Evolutionary conservation across 2,888 invertebrate species (phyloP), one percentile per base, ranked within the genome.

Genomic region (Horisme vitalbata): DNA sequence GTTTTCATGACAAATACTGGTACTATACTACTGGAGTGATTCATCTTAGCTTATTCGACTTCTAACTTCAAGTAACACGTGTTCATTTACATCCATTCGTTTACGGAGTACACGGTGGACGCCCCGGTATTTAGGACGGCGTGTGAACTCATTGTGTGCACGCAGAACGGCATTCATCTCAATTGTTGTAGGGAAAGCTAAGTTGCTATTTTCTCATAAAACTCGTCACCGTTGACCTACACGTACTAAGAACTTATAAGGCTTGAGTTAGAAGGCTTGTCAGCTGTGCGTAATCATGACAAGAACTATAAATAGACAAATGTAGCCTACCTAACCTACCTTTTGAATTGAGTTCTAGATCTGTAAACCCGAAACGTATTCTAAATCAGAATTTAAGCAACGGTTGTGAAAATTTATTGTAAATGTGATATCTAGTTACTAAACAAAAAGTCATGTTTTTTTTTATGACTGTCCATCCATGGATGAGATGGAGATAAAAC

Each of bases 101-200:
- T 59, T 66, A 33, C 20, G 35, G 9, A 15, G 52, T 69, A 68
- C 64, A 68, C 70, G 69, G 67, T 67, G 62, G 57, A 67, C 60
- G 65, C 56, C 45, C 56, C 38, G 71, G 69, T 75, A 76, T 81
- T 73, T 71, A 58, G 73, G 67, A 63, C 76, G 60, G 10, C 34
- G 36, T 38, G 21, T 48, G 57, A 47, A 53, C 54, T 61, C 64
- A 60, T 64, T 68, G 61, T 59, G 55, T 53, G 47, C 55, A 38
- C 32, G 34, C 32, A 27, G 21, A 26, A 32, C 50, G 46, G 52
- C 49, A 46, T 52, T 55, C 55, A 55, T 43, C 45, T 41, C 49
- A 34, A 49, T 50, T 56, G 57, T 52, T 51, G 33, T 50, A 44
- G 50, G 47, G 57, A 57, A 55, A 57, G 55, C 44, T 43, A 31